Base-by-base conservation (phyloP, 2,888 invertebrate species). In the Archips crataeganus region DNA sequence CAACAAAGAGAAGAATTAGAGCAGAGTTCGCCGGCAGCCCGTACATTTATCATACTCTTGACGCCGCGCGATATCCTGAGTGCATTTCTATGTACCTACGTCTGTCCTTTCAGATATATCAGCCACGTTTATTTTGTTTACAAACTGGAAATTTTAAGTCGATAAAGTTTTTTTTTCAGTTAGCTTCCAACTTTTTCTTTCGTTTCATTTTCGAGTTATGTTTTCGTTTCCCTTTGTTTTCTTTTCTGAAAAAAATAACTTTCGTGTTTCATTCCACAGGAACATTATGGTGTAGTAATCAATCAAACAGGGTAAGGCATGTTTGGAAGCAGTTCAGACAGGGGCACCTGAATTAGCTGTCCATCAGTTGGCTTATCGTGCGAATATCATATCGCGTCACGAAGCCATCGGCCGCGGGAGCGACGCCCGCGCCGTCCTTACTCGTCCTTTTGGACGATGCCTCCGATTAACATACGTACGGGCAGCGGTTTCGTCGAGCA, bases 21-120 rank as follows among this genome's bases (percentile, higher is more conserved):
- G 81, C 84, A 81, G 80, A 84, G 82, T 84, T 81, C 81, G 83
- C 81, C 78, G 75, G 75, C 78, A 75, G 75, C 80, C 76, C 78
- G 85, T 85, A 84, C 88, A 93, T 94, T 92, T 93, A 91, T 93
- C 92, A 94, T 91, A 88, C 87, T 88, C 85, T 32, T 87, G 85
- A 80, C 85, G 84, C 77, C 81, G 84, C 80, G 80, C 81, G 80
- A 83, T 81, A 80, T 76, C 80, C 88, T 90, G 90, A 93, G 93
- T 93, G 93, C 90, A 87, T 91, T 93, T 85, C 90, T 88, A 84
- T 94, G 93, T 93, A 84, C 80, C 84, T 82, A 87, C 87, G 71
- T 64, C 70, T 70, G 70, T 60, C 63, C 74, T 68, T 71, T 74
- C 70, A 71, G 68, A 62, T 67, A 13, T 69, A 36, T 65, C 65